phyloP scores from a whole-genome alignment of 2,113 vertebrate species.

The Falcunculus frontatus region DNA sequence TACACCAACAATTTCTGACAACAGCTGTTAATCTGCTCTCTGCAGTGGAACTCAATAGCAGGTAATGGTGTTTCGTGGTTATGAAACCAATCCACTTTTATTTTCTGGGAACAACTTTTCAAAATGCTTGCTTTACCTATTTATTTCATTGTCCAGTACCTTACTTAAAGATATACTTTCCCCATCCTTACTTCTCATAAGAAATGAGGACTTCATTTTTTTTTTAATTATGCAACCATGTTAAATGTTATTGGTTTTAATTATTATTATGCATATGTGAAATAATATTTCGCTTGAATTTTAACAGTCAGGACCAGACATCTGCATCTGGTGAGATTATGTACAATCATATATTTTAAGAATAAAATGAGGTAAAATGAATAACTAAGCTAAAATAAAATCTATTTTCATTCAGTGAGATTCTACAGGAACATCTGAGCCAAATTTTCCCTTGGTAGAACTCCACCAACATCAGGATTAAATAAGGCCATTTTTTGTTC shows the following conservation, averaged over 20 bases:
- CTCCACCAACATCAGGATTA: background rate
- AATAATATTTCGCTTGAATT: background rate
- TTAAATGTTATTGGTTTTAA: background rate
- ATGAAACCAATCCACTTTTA: background rate
- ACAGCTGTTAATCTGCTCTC: slow-evolving; percentile 43
- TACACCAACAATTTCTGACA: slow-evolving; percentile 54
- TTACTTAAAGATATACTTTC: background rate
- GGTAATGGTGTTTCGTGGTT: background rate
- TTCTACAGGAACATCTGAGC: background rate
- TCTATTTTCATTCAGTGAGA: background rate
- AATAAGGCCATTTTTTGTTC: background rate
- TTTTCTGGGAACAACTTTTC: background rate
- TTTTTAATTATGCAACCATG: background rate
- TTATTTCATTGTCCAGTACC: background rate
- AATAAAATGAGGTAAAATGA: background rate
- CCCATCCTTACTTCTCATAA: background rate
- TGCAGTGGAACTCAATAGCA: background rate
- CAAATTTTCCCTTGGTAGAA: background rate
- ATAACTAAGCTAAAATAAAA: background rate
- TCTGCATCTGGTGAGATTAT: background rate
- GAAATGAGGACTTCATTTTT: background rate
- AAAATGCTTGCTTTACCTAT: background rate
- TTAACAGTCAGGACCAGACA: background rate
- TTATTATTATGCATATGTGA: background rate
- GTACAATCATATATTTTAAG: background rate